Evolutionary conservation across 2,113 vertebrate species (phyloP).

Genomic region (Crotalus viridis): DNA sequence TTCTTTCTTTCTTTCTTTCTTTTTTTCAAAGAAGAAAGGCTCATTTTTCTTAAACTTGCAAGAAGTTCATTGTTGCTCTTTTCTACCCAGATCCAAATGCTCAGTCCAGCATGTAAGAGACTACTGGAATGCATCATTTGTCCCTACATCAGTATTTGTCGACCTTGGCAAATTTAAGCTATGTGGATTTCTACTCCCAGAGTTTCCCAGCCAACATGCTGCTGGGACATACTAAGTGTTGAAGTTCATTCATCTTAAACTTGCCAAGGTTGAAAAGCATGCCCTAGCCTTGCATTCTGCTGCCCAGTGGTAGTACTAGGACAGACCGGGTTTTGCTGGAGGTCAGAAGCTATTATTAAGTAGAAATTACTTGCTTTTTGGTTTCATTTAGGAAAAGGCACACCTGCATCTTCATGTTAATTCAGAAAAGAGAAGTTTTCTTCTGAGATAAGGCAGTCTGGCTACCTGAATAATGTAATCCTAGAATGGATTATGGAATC

Average conservation of each 20-base stretch:
- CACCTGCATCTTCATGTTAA: neutral
- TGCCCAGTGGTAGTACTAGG: neutral
- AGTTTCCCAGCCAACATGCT: neutral
- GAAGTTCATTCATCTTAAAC: neutral
- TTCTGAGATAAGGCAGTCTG: neutral
- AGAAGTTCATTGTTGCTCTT: neutral
- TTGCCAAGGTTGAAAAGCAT: neutral
- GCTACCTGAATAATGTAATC: neutral
- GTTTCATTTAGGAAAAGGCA: neutral
- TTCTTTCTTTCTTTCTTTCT: neutral
- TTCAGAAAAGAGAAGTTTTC: neutral
- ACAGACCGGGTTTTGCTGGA: neutral
- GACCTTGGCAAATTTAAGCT: neutral
- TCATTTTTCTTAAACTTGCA: neutral
- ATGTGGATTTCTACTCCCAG: neutral
- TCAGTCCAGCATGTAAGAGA: neutral
- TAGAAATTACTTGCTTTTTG: neutral
- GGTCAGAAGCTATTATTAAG: neutral
- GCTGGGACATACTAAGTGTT: neutral
- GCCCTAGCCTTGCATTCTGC: neutral
- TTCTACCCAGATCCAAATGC: neutral
- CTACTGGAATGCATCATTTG: neutral
- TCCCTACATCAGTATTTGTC: neutral
- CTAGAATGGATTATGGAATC: neutral
- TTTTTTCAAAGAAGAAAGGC: neutral